These are phyloP conservation scores for Cerceris ruficornis DNA, from an alignment of 2,888 invertebrate species.

Conservation along the genomic window DNA sequence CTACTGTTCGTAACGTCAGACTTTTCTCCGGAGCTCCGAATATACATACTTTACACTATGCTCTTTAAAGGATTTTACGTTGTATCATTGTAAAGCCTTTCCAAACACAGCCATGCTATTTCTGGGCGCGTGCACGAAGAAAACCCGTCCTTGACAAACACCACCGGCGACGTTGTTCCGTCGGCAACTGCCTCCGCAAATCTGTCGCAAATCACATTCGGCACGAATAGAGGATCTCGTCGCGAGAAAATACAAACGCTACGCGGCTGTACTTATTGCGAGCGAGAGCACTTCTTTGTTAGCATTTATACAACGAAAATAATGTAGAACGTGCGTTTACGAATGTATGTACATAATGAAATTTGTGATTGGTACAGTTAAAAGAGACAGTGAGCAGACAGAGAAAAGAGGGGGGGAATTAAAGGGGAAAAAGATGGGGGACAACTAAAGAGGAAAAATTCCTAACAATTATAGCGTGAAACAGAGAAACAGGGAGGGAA, in stretches of 20 bases:
- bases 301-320: not conserved
- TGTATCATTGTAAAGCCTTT: too few relatives aligned
- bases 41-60: not conserved
- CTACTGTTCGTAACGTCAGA: too few relatives aligned
- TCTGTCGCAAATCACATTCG: conserved; percentile 24
- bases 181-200: conserved; percentile 17
- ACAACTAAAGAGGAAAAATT: too few relatives aligned
- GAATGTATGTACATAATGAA: too few relatives aligned
- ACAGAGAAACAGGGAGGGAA: too few relatives aligned
- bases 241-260: conserved; percentile 8
- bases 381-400: not conserved
- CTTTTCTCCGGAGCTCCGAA: not conserved
- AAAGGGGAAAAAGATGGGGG: not conserved
- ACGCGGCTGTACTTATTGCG: not conserved
- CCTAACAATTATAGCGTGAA: too few relatives aligned
- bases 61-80: too few relatives aligned
- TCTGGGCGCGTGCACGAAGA: not conserved
- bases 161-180: not conserved
- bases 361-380: not conserved
- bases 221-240: not conserved
- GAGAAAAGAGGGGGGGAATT: not conserved
- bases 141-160: not conserved
- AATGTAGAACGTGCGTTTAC: too few relatives aligned
- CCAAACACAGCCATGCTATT: not conserved
- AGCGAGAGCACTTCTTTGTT: not conserved